These are phyloP conservation scores for Decapterus maruadsi DNA, from an alignment of 2,797 vertebrate species.

Conservation along the genomic window DNA sequence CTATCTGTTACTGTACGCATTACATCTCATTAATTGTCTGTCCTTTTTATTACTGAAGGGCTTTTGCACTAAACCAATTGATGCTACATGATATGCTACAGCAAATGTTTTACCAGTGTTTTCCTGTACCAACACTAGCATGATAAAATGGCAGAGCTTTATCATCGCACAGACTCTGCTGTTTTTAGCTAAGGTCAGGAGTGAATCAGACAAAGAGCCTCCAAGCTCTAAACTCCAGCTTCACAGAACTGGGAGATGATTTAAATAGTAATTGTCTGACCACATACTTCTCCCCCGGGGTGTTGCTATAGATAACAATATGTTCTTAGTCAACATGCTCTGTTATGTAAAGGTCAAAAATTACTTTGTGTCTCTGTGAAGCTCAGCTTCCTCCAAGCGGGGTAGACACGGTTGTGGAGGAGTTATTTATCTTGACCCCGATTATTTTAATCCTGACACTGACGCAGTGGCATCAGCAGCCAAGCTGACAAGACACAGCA, in stretches of 20 bases:
- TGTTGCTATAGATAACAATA: conserved; percentile 51
- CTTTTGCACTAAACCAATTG: background rate
- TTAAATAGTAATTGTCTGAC: conserved; percentile 51
- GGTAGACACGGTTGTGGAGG: conserved; percentile 23
- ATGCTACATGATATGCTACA: background rate
- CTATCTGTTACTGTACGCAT: background rate
- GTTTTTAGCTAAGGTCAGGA: conserved; percentile 46
- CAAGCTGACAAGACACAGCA: background rate
- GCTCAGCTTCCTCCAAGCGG: conserved; percentile 7
- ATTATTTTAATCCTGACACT: background rate
- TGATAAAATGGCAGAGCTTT: conserved; percentile 28
- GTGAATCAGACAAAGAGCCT: conserved; percentile 49
- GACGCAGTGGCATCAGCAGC: background rate
- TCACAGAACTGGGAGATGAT: conserved; percentile 32
- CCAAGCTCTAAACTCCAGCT: conserved; percentile 7
- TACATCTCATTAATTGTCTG: background rate
- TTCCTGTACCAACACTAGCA: conserved; percentile 9
- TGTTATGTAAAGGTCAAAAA: conserved; percentile 55
- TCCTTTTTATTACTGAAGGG: background rate
- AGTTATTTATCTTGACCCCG: conserved; percentile 1
- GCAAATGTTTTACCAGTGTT: background rate
- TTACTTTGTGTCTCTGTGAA: conserved; percentile 14
- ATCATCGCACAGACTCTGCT: conserved; percentile 33
- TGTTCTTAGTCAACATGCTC: conserved; percentile 43
- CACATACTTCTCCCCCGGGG: conserved; percentile 27